Base-by-base conservation (phyloP, 92 coral and sea anemone genomes). In the Epizoanthus stellaris region DNA sequence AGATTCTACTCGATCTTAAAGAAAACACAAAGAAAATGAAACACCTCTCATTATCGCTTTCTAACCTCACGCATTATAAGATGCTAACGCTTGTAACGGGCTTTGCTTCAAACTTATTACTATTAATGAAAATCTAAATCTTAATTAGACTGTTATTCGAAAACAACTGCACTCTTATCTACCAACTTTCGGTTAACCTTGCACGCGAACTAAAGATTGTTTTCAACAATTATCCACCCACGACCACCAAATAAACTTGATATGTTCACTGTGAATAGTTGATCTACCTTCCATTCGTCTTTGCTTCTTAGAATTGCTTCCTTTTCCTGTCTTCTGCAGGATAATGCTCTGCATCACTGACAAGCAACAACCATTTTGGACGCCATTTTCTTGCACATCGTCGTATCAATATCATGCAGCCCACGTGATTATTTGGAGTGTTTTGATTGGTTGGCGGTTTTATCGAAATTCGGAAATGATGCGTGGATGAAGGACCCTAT, bases 401-500 rank as follows among this genome's bases (percentile, higher is more conserved):
- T 63, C 70, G 83, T 63, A 79, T 79, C 71, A 79, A 62, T 42
- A 45, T n/a, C 16, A 58, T 25, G 42, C 83, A 8, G 83, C 23
- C 71, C 83, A 79, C 83, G 83, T 79, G 83, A 62, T 17, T 79
- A 15, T 10, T 20, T 6, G 1, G 30, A 45, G 83, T 62, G 59
- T 20, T 79, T 43, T 79, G 83, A 79, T 79, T 79, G 83, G 83
- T 42, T 79, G 39, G 83, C 19, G 83, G 83, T 64, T 79, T 77
- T 42, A 63, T 62, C 62, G 83, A 30, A 62, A 63, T 79, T 79
- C 72, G 30, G 19, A 79, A 63, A 42, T 58, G 43, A 79, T 61
- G 67, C 36, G 60, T 53, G 42, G 68, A 64, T 38, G 69, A 38
- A 56, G 30, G 56, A 58, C 56, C 34, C 72, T 62, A 62, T 62